Evolutionary conservation across 2,797 vertebrate species (phyloP).

Genomic region (Arrhamphus sclerolepis): DNA sequence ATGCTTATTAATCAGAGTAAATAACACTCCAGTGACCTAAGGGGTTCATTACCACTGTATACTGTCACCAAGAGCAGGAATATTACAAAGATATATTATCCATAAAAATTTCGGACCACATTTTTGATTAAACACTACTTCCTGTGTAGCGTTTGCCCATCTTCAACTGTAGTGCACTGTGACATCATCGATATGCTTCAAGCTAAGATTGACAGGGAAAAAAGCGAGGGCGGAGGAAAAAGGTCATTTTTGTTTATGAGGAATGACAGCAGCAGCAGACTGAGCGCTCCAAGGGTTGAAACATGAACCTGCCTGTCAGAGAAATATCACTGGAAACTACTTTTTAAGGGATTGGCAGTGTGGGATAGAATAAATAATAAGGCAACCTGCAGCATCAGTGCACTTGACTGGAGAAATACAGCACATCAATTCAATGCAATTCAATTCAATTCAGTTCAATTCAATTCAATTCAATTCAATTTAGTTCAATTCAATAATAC

Average conservation of each 20-base stretch:
- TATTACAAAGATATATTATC: constrained; percentile 16
- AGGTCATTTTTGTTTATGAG: constrained; percentile 61
- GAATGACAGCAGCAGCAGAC: constrained; percentile 53
- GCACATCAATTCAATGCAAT: neutral
- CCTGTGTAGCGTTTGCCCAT: constrained; percentile 2
- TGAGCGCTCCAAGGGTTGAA: constrained; percentile 49
- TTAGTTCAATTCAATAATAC: too few relatives aligned
- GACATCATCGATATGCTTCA: constrained; percentile 53
- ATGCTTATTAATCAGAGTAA: constrained; percentile 63
- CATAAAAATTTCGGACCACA: constrained; percentile 19
- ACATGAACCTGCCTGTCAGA: constrained; percentile 50
- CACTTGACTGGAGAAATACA: constrained; percentile 17
- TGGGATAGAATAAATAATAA: constrained; percentile 31
- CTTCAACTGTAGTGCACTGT: constrained; percentile 21
- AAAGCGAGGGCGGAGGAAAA: constrained; percentile 21
- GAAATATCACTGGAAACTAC: constrained; percentile 30
- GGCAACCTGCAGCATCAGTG: constrained; percentile 22
- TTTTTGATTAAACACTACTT: constrained; percentile 28
- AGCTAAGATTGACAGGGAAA: constrained; percentile 22
- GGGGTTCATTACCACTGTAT: constrained; percentile 17
- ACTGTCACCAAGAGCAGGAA: neutral
- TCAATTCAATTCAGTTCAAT: too few relatives aligned
- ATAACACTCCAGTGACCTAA: constrained; percentile 45
- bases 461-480: too few relatives aligned
- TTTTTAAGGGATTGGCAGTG: constrained; percentile 13